Evolutionary conservation across 1,140 invertebrate genomes (phyloP).

Genomic region (Macrocentrus cingulum): DNA sequence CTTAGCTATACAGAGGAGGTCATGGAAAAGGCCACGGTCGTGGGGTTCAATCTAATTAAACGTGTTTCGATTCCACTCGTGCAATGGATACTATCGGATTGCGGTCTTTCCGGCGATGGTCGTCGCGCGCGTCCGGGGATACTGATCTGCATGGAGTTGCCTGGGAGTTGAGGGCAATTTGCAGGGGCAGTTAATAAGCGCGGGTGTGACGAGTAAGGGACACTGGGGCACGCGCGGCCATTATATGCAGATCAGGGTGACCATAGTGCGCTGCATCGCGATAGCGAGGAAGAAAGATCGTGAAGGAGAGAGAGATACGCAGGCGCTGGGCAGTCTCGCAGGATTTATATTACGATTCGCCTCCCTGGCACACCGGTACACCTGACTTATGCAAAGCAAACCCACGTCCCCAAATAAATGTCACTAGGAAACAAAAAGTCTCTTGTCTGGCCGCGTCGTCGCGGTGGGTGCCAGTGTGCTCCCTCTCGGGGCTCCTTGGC

Average conservation of each 20-base stretch:
- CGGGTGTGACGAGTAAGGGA: no score
- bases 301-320: constrained; percentile 28
- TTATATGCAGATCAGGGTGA: constrained; percentile 59
- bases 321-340: constrained; percentile 49
- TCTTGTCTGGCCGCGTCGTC: constrained; percentile 36
- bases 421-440: constrained; percentile 56
- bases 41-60: constrained; percentile 31
- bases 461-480: constrained; percentile 16
- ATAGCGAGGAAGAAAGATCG: constrained; percentile 28
- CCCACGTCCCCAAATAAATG: constrained; percentile 53
- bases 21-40: constrained; percentile 27
- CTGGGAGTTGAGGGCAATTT: constrained; percentile 18
- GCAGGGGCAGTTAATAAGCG: no score
- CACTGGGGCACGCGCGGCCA: constrained; percentile 42
- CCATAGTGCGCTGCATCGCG: constrained; percentile 41
- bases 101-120: constrained; percentile 26
- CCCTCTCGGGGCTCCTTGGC: constrained; percentile 21
- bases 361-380: constrained; percentile 48
- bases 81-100: constrained; percentile 28
- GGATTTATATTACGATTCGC: constrained; percentile 56
- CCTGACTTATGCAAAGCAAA: constrained; percentile 57
- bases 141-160: constrained; percentile 24
- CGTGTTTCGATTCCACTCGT: constrained; percentile 29
- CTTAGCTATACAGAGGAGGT: constrained; percentile 18
- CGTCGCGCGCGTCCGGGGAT: constrained; percentile 22